Evolutionary conservation across 2,113 vertebrate species (phyloP).

Genomic region (Sinocyclocheilus anshuiensis): DNA sequence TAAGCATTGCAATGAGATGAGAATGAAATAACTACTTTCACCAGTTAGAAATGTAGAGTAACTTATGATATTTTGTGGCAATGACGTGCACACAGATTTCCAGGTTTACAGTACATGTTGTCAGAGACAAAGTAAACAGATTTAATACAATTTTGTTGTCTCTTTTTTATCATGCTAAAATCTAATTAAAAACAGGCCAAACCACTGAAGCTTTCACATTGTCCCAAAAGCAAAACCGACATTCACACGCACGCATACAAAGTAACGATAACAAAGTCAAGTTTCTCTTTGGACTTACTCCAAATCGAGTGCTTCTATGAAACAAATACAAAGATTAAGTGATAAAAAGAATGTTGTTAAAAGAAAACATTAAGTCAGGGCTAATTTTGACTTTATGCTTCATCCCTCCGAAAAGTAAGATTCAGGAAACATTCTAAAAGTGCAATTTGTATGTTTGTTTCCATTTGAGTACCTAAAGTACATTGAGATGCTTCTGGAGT

Average conservation of each 20-base stretch:
- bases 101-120: constrained; percentile 69
- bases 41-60: neutral
- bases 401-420: constrained; percentile 66
- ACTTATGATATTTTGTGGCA: neutral
- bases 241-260: constrained; percentile 35
- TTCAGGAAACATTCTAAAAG: constrained; percentile 72
- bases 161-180: constrained; percentile 51
- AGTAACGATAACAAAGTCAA: constrained; percentile 46
- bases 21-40: constrained; percentile 6
- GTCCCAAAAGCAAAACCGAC: constrained; percentile 40
- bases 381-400: constrained; percentile 64
- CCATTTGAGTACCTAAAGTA: constrained; percentile 39
- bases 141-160: constrained; percentile 39
- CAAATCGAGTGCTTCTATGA: constrained; percentile 44
- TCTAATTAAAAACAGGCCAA: constrained; percentile 37
- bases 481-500: constrained; percentile 36
- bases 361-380: constrained; percentile 70
- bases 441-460: constrained; percentile 64
- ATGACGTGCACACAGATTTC: constrained; percentile 39
- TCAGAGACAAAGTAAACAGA: constrained; percentile 44
- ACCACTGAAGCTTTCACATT: constrained; percentile 42
- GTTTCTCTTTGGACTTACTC: constrained; percentile 42
- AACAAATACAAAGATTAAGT: constrained; percentile 49
- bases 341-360: constrained; percentile 50
- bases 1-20: constrained; percentile 16